Evolutionary conservation across 2,797 vertebrate genomes (phyloP).

Genomic region (Melanotaenia maccullochi): DNA sequence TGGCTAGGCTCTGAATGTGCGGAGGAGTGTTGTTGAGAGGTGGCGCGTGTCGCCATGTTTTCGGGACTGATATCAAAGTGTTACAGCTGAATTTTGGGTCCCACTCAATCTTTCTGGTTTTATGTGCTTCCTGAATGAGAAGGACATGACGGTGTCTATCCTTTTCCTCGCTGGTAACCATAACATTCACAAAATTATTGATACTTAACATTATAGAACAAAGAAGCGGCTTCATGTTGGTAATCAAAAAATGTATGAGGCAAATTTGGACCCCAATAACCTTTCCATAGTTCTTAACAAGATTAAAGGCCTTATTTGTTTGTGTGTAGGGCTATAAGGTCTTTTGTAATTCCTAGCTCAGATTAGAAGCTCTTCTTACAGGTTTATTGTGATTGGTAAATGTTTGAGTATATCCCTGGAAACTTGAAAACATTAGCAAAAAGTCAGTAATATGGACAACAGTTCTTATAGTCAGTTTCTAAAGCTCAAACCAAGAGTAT

Average conservation of each 20-base stretch:
- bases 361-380: neutral
- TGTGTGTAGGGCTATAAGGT: neutral
- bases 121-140: neutral
- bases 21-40: constrained; percentile 9
- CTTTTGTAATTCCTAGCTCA: neutral
- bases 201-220: neutral
- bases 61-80: constrained; percentile 1
- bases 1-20: constrained; percentile 4
- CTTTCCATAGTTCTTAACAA: neutral
- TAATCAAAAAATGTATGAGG: neutral
- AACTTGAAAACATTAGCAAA: neutral
- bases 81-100: neutral
- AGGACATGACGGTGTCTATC: neutral
- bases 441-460: neutral
- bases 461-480: neutral
- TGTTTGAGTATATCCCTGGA: neutral
- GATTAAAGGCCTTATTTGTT: neutral
- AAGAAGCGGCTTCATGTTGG: neutral
- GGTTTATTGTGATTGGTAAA: neutral
- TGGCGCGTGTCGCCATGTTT: constrained; percentile 10
- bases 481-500: neutral
- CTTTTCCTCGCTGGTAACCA: neutral
- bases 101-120: neutral
- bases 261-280: neutral
- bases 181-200: too few relatives aligned